These are phyloP conservation scores for Ictidomys tridecemlineatus DNA, from an alignment of 2,113 vertebrate genomes.

Conservation along the genomic window DNA sequence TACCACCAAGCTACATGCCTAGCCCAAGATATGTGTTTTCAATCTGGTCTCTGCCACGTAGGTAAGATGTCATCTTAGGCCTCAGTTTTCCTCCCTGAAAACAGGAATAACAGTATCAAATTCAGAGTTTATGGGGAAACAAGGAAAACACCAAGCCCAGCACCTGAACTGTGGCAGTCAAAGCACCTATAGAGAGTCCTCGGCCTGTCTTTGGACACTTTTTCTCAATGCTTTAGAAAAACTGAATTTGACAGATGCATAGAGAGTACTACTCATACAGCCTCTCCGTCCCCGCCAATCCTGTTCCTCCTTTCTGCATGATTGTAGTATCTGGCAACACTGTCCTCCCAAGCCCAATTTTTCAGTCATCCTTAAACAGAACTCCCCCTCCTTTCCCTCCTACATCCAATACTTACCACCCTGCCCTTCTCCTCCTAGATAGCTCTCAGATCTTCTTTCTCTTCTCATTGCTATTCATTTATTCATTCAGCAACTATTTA, in stretches of 20 bases:
- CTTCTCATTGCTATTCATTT: conserved; percentile 17
- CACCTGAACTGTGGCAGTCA: rapidly evolving
- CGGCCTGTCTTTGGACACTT: background rate
- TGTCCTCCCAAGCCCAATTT: background rate
- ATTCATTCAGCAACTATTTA: background rate
- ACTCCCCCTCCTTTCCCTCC: conserved; percentile 1
- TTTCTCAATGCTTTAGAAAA: background rate
- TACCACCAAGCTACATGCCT: background rate
- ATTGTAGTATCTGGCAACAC: background rate
- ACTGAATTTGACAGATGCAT: background rate
- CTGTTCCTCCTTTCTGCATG: background rate
- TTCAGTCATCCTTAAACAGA: conserved; percentile 30
- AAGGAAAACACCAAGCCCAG: background rate
- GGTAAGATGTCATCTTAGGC: background rate
- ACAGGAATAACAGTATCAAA: background rate
- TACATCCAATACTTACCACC: background rate
- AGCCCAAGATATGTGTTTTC: background rate
- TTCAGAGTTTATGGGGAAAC: background rate
- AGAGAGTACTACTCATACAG: background rate
- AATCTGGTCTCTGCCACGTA: background rate
- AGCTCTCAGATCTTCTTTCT: conserved; percentile 24
- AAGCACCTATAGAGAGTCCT: background rate
- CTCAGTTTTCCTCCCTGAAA: background rate
- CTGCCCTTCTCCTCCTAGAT: background rate
- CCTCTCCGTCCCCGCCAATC: background rate